phyloP scores from a whole-genome alignment of 2,797 vertebrate genomes.

The Gymnoscopelus braueri region DNA sequence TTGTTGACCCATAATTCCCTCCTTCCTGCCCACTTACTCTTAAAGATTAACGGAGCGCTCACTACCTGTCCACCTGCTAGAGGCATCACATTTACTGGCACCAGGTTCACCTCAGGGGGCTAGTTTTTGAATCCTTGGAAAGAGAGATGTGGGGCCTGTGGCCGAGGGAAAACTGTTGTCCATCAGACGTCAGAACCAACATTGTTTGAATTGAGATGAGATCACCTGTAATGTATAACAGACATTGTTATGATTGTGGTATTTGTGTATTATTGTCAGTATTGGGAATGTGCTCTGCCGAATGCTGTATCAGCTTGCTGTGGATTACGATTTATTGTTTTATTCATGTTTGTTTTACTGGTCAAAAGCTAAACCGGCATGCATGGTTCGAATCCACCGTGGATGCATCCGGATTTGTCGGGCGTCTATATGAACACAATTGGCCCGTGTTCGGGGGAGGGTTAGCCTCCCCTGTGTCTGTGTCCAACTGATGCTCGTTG shows the following conservation, averaged over 20 bases:
- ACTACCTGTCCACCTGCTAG: conserved; percentile 79
- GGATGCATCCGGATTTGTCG: too few relatives aligned
- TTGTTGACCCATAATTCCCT: conserved; percentile 77
- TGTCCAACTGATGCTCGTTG: too few relatives aligned
- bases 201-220: conserved; percentile 62
- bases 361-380: too few relatives aligned
- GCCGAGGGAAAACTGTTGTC: conserved; percentile 63
- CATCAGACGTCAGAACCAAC: conserved; percentile 57
- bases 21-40: conserved; percentile 74
- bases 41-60: conserved; percentile 76
- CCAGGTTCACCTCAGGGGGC: conserved; percentile 64
- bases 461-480: too few relatives aligned
- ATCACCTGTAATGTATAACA: conserved; percentile 63
- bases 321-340: too few relatives aligned
- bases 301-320: too few relatives aligned
- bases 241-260: conserved; percentile 6
- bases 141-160: conserved; percentile 39
- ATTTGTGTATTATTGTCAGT: too few relatives aligned
- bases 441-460: too few relatives aligned
- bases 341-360: too few relatives aligned
- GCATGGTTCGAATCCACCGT: too few relatives aligned
- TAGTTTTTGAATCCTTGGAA: conserved; percentile 74
- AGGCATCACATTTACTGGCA: conserved; percentile 77
- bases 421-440: too few relatives aligned
- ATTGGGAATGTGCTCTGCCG: too few relatives aligned